Evolutionary conservation across 2,888 invertebrate species (phyloP), one percentile per base, ranked within the genome.

Genomic region (Melikaiella ostensackeni): DNA sequence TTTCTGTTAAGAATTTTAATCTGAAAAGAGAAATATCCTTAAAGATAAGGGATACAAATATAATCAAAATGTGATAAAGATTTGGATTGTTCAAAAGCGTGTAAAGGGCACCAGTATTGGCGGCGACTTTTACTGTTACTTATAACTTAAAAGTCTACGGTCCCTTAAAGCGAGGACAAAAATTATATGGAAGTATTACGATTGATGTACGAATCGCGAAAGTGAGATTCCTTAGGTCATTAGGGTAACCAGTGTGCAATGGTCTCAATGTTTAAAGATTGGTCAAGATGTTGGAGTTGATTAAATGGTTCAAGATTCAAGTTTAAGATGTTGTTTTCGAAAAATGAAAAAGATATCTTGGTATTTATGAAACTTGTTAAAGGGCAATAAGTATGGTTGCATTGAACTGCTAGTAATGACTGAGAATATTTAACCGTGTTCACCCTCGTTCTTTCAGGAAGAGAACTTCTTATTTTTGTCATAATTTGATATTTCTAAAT

Each of bases 181-280:
- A 27, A 46, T 42, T 27, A n/a, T 50, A 70, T 46, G 46, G 9
- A n/a, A 70, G 70, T 70, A 70, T 70, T 50, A 66, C 7, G 33
- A 30, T 62, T 63, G n/a, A 63, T 33, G 19, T 38, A 30, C 30
- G 30, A 33, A 30, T 50, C 70, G 30, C 8, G 0, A 46, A 27
- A 27, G 62, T 7, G 24, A 27, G 24, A 66, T 38, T 66, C 46
- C 33, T 30, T 70, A 46, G 11, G n/a, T 66, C 46, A 70, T 30
- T 70, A 46, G n/a, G n/a, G 19, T 70, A 50, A 70, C 38, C 50
- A n/a, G n/a, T 46, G 70, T 70, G 70, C 70, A 70, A 70, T 66
- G 66, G 8, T 66, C 19, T 11, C n/a, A 70, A 3, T 50, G 42
- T 66, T 19, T 66, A 1, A 66, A 46, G 27, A 4, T 42, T 30